Conservation (phyloP, 2,888 invertebrate genomes). For the Dromius quadrimaculatus region DNA sequence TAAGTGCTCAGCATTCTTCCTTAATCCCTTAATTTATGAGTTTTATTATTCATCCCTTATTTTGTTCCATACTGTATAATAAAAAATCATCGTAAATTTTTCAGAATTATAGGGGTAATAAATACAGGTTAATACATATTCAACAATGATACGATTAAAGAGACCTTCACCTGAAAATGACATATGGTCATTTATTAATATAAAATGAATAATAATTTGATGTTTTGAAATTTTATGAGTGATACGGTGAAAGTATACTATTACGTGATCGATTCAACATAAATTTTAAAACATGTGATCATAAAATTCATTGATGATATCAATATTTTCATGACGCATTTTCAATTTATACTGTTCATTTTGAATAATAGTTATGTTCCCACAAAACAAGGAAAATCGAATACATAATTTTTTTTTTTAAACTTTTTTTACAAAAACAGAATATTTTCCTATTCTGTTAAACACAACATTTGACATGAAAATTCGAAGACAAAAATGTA, state of each 20-base stretch:
- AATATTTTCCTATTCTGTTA: too few relatives aligned
- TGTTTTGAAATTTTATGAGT: not conserved
- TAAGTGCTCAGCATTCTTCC: too few relatives aligned
- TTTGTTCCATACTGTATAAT: too few relatives aligned
- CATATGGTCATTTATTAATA: not conserved
- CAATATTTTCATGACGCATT: not conserved
- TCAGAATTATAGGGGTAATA: not conserved
- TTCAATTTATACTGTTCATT: not conserved
- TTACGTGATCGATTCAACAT: not conserved
- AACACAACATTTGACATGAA: too few relatives aligned
- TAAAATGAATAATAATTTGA: conserved; percentile 3
- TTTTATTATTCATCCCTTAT: too few relatives aligned
- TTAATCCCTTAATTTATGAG: too few relatives aligned
- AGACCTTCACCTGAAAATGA: not conserved
- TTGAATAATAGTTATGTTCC: not conserved
- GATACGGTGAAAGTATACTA: not conserved
- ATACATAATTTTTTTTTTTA: too few relatives aligned
- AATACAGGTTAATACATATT: not conserved
- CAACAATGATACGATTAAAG: not conserved
- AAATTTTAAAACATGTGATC: not conserved
- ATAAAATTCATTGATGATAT: not conserved
- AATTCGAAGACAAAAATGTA: too few relatives aligned
- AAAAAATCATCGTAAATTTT: too few relatives aligned
- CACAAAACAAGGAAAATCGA: not conserved
- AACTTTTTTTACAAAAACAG: too few relatives aligned